Conservation (phyloP, 2,113 vertebrate species). For the Piaya cayana region DNA sequence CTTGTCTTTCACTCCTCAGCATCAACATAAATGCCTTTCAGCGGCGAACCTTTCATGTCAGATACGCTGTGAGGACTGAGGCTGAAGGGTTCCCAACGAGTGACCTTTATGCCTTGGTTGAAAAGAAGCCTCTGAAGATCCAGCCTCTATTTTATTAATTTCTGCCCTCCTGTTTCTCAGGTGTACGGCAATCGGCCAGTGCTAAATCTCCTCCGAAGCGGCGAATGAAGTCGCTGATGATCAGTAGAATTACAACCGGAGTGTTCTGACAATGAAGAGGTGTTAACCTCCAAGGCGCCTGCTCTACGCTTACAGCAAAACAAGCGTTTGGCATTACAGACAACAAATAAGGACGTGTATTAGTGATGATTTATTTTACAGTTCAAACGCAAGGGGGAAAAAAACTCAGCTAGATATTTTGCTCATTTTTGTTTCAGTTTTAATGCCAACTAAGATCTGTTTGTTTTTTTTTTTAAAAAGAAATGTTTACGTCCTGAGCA, state of each 20-base stretch:
- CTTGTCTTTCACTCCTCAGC: conserved; percentile 63
- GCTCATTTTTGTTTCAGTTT: not conserved
- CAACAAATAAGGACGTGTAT: not conserved
- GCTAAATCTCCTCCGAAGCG: not conserved
- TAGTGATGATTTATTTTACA: not conserved
- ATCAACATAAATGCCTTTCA: conserved; percentile 65
- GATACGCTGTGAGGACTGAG: conserved; percentile 32
- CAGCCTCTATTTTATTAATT: conserved; percentile 64
- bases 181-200: not conserved
- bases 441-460: not conserved
- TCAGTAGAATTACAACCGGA: not conserved
- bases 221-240: not conserved
- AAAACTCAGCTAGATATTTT: not conserved
- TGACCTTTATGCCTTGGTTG: conserved; percentile 58
- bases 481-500: not conserved
- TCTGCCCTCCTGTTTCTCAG: conserved; percentile 45
- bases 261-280: not conserved
- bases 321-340: not conserved
- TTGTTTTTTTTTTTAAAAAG: not conserved
- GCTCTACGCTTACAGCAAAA: not conserved
- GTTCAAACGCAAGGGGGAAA: not conserved
- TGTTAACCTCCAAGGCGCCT: not conserved
- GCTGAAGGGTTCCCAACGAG: conserved; percentile 54
- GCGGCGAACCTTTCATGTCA: conserved; percentile 65
- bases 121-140: conserved; percentile 60